phyloP scores from a whole-genome alignment of 2,797 vertebrate species.

The Synaphobranchus kaupii region DNA sequence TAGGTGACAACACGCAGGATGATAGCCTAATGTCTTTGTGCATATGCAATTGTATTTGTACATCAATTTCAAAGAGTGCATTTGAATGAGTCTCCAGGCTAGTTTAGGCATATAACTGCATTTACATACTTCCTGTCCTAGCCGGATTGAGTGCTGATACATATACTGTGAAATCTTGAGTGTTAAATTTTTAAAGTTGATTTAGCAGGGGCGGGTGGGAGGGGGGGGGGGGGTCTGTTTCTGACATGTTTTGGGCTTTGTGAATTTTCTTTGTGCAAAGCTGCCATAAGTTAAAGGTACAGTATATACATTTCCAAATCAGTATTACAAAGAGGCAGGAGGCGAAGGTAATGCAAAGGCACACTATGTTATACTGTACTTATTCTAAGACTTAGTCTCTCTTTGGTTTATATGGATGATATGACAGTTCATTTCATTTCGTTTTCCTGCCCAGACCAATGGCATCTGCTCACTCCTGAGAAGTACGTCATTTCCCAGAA shows the following conservation, averaged over 20 bases:
- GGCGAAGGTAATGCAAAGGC: background rate
- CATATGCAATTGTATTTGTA: background rate
- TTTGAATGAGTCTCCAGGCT: background rate
- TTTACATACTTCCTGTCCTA: background rate
- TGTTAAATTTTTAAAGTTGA: background rate
- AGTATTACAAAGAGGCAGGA: background rate
- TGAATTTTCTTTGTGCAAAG: background rate
- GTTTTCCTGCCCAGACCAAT: slow-evolving; percentile 58
- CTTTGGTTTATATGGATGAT: background rate
- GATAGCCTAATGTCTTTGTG: background rate
- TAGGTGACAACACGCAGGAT: slow-evolving; percentile 65
- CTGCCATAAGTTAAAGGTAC: background rate
- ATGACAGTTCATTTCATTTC: slow-evolving; percentile 42
- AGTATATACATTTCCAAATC: background rate
- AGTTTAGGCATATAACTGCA: background rate
- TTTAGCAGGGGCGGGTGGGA: background rate
- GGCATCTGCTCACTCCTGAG: slow-evolving; percentile 72
- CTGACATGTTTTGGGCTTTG: background rate
- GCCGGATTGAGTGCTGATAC: background rate
- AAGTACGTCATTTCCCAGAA: slow-evolving; percentile 73
- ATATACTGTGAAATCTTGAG: background rate
- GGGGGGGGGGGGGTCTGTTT: no score
- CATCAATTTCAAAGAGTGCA: background rate
- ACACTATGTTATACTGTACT: background rate
- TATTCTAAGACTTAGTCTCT: background rate